phyloP scores from a whole-genome alignment of 1,140 invertebrate species.

The Drosophila tristis region DNA sequence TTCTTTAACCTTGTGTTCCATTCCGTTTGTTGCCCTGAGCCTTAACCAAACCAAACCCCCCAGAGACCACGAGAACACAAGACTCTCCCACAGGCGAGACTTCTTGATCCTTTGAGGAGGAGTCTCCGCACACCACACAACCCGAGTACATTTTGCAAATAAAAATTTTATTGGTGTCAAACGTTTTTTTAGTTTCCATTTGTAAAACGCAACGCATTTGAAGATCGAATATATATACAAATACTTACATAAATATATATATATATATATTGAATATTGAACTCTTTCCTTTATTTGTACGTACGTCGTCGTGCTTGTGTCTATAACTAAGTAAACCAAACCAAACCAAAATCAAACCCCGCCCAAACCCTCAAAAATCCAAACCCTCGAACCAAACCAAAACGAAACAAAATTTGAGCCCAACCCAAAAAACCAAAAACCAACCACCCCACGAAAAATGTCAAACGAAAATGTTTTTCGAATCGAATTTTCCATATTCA shows the following conservation, averaged over 20 bases:
- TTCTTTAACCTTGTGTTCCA: slow-evolving; percentile 14
- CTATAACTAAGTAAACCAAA: slow-evolving; percentile 72
- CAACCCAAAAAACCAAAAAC: neutral
- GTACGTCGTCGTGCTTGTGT: slow-evolving; percentile 79
- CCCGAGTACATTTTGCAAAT: slow-evolving; percentile 59
- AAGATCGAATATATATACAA: slow-evolving; percentile 65
- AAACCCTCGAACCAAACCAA: slow-evolving; percentile 16
- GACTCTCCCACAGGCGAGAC: slow-evolving; percentile 7
- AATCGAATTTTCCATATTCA: slow-evolving; percentile 45
- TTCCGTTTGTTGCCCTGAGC: neutral
- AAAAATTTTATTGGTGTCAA: slow-evolving; percentile 62
- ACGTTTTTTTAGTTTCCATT: slow-evolving; percentile 56
- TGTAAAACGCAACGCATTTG: slow-evolving; percentile 75
- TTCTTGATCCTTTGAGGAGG: neutral
- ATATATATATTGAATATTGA: slow-evolving; percentile 67
- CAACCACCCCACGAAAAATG: slow-evolving; percentile 28
- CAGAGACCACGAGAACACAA: slow-evolving; percentile 15
- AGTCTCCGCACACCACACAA: slow-evolving; percentile 18
- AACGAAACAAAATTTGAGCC: no score
- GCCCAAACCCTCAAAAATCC: neutral
- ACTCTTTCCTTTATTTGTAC: slow-evolving; percentile 73
- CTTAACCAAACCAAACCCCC: neutral
- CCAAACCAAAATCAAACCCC: slow-evolving; percentile 22
- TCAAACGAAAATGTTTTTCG: slow-evolving; percentile 42
- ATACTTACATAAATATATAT: slow-evolving; percentile 59